Conservation (phyloP, 2,113 vertebrate genomes). For the Apodemus sylvaticus region DNA sequence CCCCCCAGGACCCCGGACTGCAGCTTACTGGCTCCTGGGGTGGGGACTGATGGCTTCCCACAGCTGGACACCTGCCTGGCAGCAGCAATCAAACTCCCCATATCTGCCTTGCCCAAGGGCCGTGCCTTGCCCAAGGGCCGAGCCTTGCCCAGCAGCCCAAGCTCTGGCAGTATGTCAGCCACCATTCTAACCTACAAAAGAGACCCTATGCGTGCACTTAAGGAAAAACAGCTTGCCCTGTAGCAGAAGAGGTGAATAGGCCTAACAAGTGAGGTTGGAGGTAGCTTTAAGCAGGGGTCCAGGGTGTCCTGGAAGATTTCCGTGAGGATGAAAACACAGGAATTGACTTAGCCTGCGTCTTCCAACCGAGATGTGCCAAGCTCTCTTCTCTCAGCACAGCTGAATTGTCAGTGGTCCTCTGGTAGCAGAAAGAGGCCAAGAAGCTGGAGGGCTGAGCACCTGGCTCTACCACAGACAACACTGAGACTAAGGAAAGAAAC, state of each 20-base stretch:
- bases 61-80: no score
- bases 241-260: neutral
- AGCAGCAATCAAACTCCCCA: no score
- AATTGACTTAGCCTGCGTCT: neutral
- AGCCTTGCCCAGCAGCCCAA: no score
- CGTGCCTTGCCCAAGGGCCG: no score
- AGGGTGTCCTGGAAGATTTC: neutral
- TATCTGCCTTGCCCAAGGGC: no score
- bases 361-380: neutral
- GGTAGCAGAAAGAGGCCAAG: neutral
- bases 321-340: neutral
- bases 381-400: neutral
- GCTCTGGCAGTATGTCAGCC: no score
- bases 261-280: neutral
- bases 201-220: neutral
- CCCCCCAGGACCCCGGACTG: no score
- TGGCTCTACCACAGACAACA: neutral
- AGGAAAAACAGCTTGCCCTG: conserved; percentile 19
- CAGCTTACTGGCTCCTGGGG: no score
- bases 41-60: no score
- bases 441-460: neutral
- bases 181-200: no score
- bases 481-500: neutral
- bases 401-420: neutral
- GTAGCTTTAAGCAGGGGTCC: neutral